Evolutionary conservation across 2,797 vertebrate species (phyloP), one percentile per base, ranked within the genome.

Genomic region (Aldrovandia affinis): DNA sequence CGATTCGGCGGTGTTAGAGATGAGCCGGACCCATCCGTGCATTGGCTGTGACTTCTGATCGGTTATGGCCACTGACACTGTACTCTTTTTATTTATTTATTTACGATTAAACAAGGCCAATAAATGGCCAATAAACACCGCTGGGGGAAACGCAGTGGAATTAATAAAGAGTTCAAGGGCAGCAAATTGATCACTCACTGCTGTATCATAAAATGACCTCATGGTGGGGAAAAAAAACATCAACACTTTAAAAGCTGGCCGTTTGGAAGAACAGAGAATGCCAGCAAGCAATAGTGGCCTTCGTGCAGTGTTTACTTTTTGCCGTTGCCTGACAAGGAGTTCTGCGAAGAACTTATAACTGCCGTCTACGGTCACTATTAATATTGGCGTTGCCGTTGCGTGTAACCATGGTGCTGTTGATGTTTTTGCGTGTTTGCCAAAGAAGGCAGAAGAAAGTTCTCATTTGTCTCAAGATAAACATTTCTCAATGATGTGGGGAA

Each of bases 141-240:
- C 14, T 44, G 87, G 85, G 90, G 91, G 87, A 28, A 15, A 68
- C 47, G 85, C 80, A 82, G 84, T 78, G 81, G 88, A 89, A 86
- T 87, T 86, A 85, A 73, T 85, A 84, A 47, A 82, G 88, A 88
- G 85, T 86, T 83, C 75, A 88, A 91, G 91, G 90, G 90, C 86
- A 84, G 86, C 80, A 59, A 81, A 91, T 91, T 88, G 91, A 94
- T 93, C 28, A 84, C 20, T 81, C 81, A 81, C 88, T 50, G 87
- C 91, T 84, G 84, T 89, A 91, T 89, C 89, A 85, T 92, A 91
- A 93, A 93, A 89, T 0, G 33, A 52, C 84, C 88, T 86, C 85
- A 89, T 85, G 86, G 87, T 89, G 82, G 78, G 65, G 81, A 81
- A 44, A 77, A 55, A 85, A 65, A 81, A 84, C 47, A 44, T 50